Evolutionary conservation across 1,140 invertebrate genomes (phyloP).

Genomic region (Nautilus pompilius): DNA sequence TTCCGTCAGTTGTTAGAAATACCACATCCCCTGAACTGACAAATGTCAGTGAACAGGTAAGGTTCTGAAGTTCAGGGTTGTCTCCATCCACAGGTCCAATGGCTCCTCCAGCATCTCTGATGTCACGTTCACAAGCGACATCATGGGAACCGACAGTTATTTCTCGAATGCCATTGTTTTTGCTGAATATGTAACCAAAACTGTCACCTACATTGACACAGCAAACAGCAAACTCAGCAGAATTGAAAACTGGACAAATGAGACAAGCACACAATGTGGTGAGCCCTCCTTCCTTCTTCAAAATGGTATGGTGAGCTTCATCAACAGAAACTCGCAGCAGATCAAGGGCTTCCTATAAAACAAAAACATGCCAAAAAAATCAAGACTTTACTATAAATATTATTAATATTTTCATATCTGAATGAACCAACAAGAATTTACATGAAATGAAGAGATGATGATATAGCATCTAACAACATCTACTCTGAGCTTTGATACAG

Average conservation of each 20-base stretch:
- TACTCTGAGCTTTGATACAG: too few species aligned
- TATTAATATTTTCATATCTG: too few species aligned
- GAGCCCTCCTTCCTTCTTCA: slow-evolving; percentile 80
- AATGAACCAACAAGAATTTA: too few species aligned
- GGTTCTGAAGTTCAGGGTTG: slow-evolving; percentile 85
- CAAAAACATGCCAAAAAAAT: slow-evolving; percentile 9
- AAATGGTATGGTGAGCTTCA: slow-evolving; percentile 81
- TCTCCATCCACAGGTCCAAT: slow-evolving; percentile 77
- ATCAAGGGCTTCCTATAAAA: slow-evolving; percentile 72
- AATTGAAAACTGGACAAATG: slow-evolving; percentile 65
- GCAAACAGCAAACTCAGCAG: slow-evolving; percentile 74
- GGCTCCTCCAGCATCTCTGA: slow-evolving; percentile 87
- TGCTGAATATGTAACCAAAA: slow-evolving; percentile 82
- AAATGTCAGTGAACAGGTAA: slow-evolving; percentile 85
- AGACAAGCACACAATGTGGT: slow-evolving; percentile 82
- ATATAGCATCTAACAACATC: too few species aligned
- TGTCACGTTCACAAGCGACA: slow-evolving; percentile 81
- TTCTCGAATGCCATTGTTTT: slow-evolving; percentile 68
- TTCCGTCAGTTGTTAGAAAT: slow-evolving; percentile 86
- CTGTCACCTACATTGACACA: slow-evolving; percentile 90
- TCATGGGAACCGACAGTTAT: slow-evolving; percentile 78
- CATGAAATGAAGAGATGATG: too few species aligned
- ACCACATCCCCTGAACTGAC: slow-evolving; percentile 81
- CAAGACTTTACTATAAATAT: neutral
- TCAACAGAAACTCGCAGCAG: slow-evolving; percentile 79